A percentile compares a stretch with the other conserved stretches of the same genome.
Conservation (phyloP, 2,888 invertebrate species). For the Tubulanus polymorphus region DNA sequence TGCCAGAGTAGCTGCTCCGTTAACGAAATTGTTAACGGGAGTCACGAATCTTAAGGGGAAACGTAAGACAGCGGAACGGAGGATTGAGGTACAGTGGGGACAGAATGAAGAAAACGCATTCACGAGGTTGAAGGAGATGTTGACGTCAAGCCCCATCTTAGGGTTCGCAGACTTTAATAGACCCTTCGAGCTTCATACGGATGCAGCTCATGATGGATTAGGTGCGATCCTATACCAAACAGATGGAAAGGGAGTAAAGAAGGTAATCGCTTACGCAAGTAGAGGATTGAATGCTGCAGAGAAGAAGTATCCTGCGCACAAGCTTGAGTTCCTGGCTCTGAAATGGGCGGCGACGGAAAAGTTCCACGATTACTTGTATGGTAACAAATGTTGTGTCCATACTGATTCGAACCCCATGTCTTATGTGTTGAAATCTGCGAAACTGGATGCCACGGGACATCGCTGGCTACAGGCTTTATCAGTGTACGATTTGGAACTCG, state of each 20-base stretch:
- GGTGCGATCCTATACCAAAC: too few relatives aligned
- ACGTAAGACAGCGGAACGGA: neutral
- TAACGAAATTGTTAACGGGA: constrained; percentile 12
- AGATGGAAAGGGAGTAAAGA: too few relatives aligned
- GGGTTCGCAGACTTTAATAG: neutral
- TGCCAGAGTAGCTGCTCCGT: constrained; percentile 9
- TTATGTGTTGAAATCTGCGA: constrained; percentile 7
- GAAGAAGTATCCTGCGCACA: constrained; percentile 12
- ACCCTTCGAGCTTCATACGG: neutral
- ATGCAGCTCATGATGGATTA: neutral
- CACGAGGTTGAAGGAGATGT: neutral
- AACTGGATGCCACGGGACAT: constrained; percentile 10
- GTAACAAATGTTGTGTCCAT: constrained; percentile 9
- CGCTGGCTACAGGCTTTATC: too few relatives aligned
- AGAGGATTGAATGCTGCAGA: constrained; percentile 1
- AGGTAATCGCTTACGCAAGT: constrained; percentile 12
- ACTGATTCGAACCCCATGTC: constrained; percentile 1
- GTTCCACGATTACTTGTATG: constrained; percentile 17
- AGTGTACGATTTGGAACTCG: too few relatives aligned
- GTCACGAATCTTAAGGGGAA: constrained; percentile 1
- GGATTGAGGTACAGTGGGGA: neutral
- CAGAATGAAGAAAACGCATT: neutral
- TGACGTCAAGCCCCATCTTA: neutral
- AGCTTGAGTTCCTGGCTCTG: constrained; percentile 11
- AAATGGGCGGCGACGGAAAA: constrained; percentile 16